Base-by-base conservation (phyloP, 2,888 invertebrate genomes). In the Ligdia adustata region DNA sequence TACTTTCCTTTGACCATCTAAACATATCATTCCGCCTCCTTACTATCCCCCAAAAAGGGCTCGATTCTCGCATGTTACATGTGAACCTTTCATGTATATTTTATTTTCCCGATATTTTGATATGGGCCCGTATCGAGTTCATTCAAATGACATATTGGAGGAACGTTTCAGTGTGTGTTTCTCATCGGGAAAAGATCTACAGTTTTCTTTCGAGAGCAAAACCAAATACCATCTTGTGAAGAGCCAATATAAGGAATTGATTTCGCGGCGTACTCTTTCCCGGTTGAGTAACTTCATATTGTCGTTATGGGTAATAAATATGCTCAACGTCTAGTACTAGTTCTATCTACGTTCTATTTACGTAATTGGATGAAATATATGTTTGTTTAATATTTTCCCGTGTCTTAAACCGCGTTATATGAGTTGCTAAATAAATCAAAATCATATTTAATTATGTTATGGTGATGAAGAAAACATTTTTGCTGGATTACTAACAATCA, bases 1-100 rank as follows among this genome's bases (percentile, higher is more conserved):
- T 78, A 75, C 48, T 16, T 53, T 62, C 72, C 75, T 84, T 79
- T 79, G 81, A 81, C 79, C 76, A 79, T 71, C 75, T 80, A 78
- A 80, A 82, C 80, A 79, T 83, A 77, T 78, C 71, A 71, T 72
- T 72, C 60, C 66, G 62, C 55, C 60, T 68, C 70, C 69, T 66
- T 72, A 75, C 76, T 79, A 79, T 79, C 75, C 69, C 57, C 59
- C 58, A 64, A 77, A n/a, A 79, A 77, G 75, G 72, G 69, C 71
- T 62, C 60, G 62, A 71, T 66, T 75, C 73, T 73, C 74, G 68
- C 71, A 72, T 79, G 79, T 79, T 82, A 79, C 78, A 76, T 82
- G 80, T 79, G 79, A 84, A 83, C 81, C 82, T 82, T 87, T 86
- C 79, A 84, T 84, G 80, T 86, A 82, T 83, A 81, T 83, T 85